Conservation (phyloP, 1,140 invertebrate genomes). For the Drosophila elegans region DNA sequence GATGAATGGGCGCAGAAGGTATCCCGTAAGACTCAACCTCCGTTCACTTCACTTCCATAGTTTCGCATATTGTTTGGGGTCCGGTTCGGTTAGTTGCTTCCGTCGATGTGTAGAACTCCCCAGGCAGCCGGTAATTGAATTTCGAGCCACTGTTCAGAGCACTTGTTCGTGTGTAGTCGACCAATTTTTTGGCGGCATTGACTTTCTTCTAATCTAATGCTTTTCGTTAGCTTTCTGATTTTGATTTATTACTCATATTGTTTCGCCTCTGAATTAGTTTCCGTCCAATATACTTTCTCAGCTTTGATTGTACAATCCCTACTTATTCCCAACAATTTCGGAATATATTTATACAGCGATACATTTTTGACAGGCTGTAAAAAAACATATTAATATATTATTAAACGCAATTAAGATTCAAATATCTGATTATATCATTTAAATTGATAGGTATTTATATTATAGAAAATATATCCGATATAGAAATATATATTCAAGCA, state of each 20-base stretch:
- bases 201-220: slow-evolving; percentile 4
- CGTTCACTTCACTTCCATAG: slow-evolving; percentile 2
- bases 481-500: too few species aligned
- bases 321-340: slow-evolving; percentile 1
- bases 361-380: slow-evolving; percentile 5
- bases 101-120: not conserved
- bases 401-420: too few species aligned
- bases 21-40: not conserved
- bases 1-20: slow-evolving; percentile 6
- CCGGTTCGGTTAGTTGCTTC: not conserved
- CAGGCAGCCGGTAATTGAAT: not conserved
- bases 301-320: not conserved
- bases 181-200: slow-evolving; percentile 1
- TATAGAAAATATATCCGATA: too few species aligned
- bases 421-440: too few species aligned
- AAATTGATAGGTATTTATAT: too few species aligned
- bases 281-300: not conserved
- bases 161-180: not conserved
- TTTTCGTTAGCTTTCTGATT: slow-evolving; percentile 7
- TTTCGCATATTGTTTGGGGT: slow-evolving; percentile 3
- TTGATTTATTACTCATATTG: slow-evolving; percentile 10
- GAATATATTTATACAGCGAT: not conserved
- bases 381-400: not conserved
- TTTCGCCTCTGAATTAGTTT: not conserved
- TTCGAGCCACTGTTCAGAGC: not conserved